A percentile compares a stretch with the other conserved stretches of the same genome.
Evolutionary conservation across 2,888 invertebrate species (phyloP).

Genomic region (Altica lythri): DNA sequence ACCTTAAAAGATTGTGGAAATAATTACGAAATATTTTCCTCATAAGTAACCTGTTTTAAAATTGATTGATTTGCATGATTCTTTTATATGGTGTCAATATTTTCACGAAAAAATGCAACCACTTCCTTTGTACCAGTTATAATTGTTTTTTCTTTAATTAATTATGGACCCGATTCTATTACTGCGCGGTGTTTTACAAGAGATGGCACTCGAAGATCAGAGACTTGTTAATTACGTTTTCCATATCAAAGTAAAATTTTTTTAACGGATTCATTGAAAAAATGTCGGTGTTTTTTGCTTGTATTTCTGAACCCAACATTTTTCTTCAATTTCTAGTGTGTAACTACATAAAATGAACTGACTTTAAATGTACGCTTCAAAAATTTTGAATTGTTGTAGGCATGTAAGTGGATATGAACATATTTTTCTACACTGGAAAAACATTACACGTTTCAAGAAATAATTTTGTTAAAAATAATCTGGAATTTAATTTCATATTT

Average conservation of each 20-base stretch:
- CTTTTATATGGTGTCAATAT: conserved; percentile 1
- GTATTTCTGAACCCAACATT: conserved; percentile 41
- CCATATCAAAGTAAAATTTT: conserved; percentile 32
- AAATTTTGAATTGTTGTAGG: conserved; percentile 48
- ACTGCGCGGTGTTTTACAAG: conserved; percentile 22
- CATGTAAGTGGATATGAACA: conserved; percentile 36
- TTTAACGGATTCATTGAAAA: conserved; percentile 22
- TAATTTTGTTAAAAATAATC: not conserved
- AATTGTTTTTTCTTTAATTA: conserved; percentile 33
- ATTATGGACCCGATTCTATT: conserved; percentile 33
- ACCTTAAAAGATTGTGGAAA: too few species aligned
- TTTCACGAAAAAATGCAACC: conserved; percentile 4
- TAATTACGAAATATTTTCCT: too few species aligned
- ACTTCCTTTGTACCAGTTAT: conserved; percentile 16
- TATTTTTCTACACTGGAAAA: not conserved
- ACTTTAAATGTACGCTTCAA: conserved; percentile 48
- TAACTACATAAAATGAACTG: conserved; percentile 45
- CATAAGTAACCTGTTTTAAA: not conserved
- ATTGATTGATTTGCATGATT: too few species aligned
- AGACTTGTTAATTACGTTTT: conserved; percentile 35
- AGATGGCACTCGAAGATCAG: conserved; percentile 28
- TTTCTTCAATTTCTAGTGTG: conserved; percentile 48
- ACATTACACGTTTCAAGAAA: too few species aligned
- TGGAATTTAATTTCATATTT: not conserved
- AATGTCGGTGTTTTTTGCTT: conserved; percentile 17